phyloP scores from a whole-genome alignment of 2,113 vertebrate species.

The Zosterops lateralis region DNA sequence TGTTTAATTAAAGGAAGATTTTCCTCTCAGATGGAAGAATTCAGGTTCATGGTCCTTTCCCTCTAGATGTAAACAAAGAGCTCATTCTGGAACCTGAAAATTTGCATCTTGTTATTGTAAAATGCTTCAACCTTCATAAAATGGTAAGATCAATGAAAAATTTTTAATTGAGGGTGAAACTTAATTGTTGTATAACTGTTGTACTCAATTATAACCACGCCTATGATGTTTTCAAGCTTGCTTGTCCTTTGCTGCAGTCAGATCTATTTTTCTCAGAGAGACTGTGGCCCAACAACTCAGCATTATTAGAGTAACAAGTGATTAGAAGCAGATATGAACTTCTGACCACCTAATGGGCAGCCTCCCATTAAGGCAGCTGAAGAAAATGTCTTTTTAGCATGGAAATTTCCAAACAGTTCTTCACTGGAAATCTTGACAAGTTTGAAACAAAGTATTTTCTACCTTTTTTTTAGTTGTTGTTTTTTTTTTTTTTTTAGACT shows the following conservation, averaged over 20 bases:
- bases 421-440: not conserved
- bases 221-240: not conserved
- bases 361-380: not conserved
- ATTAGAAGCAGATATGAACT: not conserved
- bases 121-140: not conserved
- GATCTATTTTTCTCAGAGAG: not conserved
- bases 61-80: not conserved
- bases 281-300: not conserved
- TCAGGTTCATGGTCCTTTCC: not conserved
- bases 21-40: not conserved
- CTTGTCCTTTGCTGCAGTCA: not conserved
- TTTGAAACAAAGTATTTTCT: not conserved
- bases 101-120: not conserved
- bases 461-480: not conserved
- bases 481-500: not conserved
- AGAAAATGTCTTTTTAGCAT: not conserved
- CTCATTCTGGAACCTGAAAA: not conserved
- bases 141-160: not conserved
- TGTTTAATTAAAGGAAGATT: not conserved
- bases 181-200: not conserved
- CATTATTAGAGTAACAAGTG: not conserved
- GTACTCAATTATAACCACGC: not conserved
- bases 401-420: not conserved
- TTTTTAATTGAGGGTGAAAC: not conserved
- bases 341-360: not conserved